Evolutionary conservation across 2,113 vertebrate species (phyloP).

Genomic region (Mus pahari): DNA sequence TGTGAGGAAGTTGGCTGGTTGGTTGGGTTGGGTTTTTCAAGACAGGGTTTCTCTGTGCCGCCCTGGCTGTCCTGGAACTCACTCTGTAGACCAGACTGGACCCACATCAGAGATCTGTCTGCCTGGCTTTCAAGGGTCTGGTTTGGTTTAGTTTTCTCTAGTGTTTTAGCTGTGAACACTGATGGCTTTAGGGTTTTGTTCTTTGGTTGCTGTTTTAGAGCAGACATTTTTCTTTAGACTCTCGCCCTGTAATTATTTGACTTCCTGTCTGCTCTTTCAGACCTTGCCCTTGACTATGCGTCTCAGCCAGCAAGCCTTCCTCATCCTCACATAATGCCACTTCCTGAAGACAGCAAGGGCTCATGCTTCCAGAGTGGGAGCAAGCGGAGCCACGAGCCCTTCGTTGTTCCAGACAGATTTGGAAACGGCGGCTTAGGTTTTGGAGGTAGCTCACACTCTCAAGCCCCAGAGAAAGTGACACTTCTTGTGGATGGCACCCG

Average conservation of each 20-base stretch:
- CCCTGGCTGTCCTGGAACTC: neutral
- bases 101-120: neutral
- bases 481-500: slow-evolving; percentile 90
- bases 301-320: slow-evolving; percentile 72
- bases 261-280: slow-evolving; percentile 67
- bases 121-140: neutral
- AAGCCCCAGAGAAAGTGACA: slow-evolving; percentile 87
- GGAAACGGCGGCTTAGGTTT: slow-evolving; percentile 77
- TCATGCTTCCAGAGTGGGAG: slow-evolving; percentile 82
- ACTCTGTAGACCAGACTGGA: neutral
- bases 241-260: slow-evolving; percentile 2
- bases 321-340: slow-evolving; percentile 67
- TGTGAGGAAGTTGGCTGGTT: neutral
- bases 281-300: slow-evolving; percentile 68
- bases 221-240: neutral
- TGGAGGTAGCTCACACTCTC: slow-evolving; percentile 76
- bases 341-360: slow-evolving; percentile 82
- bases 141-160: slow-evolving; percentile 24
- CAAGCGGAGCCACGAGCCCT: slow-evolving; percentile 85
- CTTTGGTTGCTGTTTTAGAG: neutral
- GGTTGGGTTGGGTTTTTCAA: neutral
- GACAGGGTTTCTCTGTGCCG: neutral
- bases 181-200: neutral
- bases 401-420: slow-evolving; percentile 82
- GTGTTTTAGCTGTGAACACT: neutral